Evolutionary conservation across 2,797 vertebrate species (phyloP), one percentile per base, ranked within the genome.

Genomic region (Protosalanx chinensis): DNA sequence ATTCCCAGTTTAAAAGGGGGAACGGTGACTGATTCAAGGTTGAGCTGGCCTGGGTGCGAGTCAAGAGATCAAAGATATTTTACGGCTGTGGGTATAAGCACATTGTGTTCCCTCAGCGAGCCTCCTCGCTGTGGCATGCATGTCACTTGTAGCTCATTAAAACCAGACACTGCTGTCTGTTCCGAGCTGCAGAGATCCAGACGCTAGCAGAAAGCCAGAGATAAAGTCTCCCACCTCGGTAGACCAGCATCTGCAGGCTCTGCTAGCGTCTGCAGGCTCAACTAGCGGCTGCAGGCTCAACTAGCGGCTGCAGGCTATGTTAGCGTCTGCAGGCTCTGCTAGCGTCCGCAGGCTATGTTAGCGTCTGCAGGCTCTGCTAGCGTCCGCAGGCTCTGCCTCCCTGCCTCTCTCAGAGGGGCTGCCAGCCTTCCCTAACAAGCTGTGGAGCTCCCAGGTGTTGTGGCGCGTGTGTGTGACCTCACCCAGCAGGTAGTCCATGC

Each of bases 401-500:
- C 37, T 41, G 6, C 3, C 41, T 80, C 80, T 81, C 79, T 83
- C 71, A 73, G 51, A 76, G 62, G 67, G 70, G 68, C 66, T 27
- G 15, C 5, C 12, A 3, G 12, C 12, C 32, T 57, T 73, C 62
- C 74, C 56, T 65, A 78, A 67, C 68, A 37, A 46, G 41, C 67
- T 64, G 16, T 23, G 23, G 60, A 46, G 6, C 51, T 29, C 30
- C 23, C 18, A 41, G 33, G 62, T 35, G 20, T 7, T 67, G 32
- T 49, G 74, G 18, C 20, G 65, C n/a, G 46, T 30, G 53, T 15
- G 63, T 63, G 30, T 72, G 64, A 27, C 61, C 94, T 89, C 93
- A 99, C 98, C 98, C 79, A 97, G 86, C 78, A 99, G 93, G 91
- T 99, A 99, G 72, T 99, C 98, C 97, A 98, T 98, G 88, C 98